phyloP scores from a whole-genome alignment of 1,140 invertebrate species.

The Apis cerana region DNA sequence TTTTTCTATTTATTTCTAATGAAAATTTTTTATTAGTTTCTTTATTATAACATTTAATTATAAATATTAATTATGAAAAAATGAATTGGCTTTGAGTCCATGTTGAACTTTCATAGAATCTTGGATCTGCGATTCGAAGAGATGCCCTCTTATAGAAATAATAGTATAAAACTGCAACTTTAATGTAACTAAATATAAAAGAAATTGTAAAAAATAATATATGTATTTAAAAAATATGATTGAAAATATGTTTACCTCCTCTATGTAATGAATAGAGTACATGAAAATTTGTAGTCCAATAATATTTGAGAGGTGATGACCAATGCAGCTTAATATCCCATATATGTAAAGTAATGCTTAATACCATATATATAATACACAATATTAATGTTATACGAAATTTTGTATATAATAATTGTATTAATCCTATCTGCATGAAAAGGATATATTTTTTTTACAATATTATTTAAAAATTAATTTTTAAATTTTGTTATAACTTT shows the following conservation, averaged over 20 bases:
- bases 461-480: conserved; percentile 31
- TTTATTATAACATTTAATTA: conserved; percentile 20
- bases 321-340: conserved; percentile 83
- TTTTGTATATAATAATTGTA: conserved; percentile 85
- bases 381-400: conserved; percentile 83
- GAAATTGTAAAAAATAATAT: neutral
- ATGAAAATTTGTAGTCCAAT: conserved; percentile 83
- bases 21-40: neutral
- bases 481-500: conserved; percentile 10
- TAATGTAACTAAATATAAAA: conserved; percentile 36
- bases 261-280: conserved; percentile 83
- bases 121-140: conserved; percentile 86
- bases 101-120: conserved; percentile 87
- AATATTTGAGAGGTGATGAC: conserved; percentile 78
- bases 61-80: conserved; percentile 54
- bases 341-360: conserved; percentile 83
- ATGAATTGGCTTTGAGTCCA: conserved; percentile 84
- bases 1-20: conserved; percentile 17
- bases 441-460: conserved; percentile 16
- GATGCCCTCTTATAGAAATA: conserved; percentile 88
- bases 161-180: conserved; percentile 88
- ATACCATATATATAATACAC: conserved; percentile 82
- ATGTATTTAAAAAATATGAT: neutral
- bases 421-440: conserved; percentile 83
- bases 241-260: conserved; percentile 80